A percentile compares a stretch with the other conserved stretches of the same genome.
Evolutionary conservation across 2,888 invertebrate species (phyloP).

Genomic region (Andricus curvator): DNA sequence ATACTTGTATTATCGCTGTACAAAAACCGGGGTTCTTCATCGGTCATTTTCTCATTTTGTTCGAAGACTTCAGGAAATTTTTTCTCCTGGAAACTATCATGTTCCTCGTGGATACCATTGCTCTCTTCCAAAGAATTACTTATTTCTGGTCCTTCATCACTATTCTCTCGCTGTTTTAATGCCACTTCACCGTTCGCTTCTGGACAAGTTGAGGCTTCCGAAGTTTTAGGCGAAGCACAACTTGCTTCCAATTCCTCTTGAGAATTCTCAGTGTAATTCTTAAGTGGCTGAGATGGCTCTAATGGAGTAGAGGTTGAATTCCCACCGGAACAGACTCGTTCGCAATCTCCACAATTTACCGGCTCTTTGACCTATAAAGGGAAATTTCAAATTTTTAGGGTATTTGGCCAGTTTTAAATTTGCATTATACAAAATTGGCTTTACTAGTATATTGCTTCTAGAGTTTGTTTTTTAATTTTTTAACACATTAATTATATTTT

Average conservation of each 20-base stretch:
- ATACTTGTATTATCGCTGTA: conserved; percentile 64
- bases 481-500: neutral
- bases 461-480: too few relatives aligned
- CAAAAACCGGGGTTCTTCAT: conserved; percentile 61
- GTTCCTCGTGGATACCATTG: conserved; percentile 57
- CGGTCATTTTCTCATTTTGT: conserved; percentile 67
- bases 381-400: neutral
- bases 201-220: neutral
- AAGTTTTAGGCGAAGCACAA: neutral
- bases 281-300: conserved; percentile 29
- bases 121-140: neutral
- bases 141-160: conserved; percentile 27
- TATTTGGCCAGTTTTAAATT: neutral
- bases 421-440: too few relatives aligned
- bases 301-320: conserved; percentile 12
- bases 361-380: conserved; percentile 69
- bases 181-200: conserved; percentile 45
- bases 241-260: conserved; percentile 42
- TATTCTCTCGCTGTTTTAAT: conserved; percentile 13
- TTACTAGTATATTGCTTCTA: too few relatives aligned
- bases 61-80: conserved; percentile 68
- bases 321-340: conserved; percentile 74
- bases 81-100: conserved; percentile 52
- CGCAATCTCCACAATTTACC: conserved; percentile 73
- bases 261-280: conserved; percentile 46